Base-by-base conservation (phyloP, 1,140 invertebrate species). In the Drosophila arizonae region DNA sequence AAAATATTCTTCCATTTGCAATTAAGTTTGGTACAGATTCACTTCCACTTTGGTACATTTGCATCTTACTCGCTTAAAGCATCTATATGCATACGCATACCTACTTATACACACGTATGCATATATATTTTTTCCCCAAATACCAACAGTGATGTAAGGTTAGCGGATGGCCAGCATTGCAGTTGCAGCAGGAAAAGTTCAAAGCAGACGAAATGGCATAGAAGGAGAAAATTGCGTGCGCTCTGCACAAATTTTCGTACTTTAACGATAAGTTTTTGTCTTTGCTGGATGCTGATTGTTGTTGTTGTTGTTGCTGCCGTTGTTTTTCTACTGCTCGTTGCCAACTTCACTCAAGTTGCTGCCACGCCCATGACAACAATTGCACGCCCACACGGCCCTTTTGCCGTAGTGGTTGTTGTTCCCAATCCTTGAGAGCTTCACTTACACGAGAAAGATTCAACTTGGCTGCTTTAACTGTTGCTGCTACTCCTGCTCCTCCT, bases 311-410 rank as follows among this genome's bases (percentile, higher is more conserved):
- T 46, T 64, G 68, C 46, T 56, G 72, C 65, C 79, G 72, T 76
- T 63, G 36, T 13, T 39, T 39, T 39, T 39, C 9, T 39, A 39
- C 36, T 39, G 41, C 39, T 54, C 74, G 46, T 65, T 82, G 84
- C 72, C 72, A 88, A 87, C 84, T 84, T 88, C 79, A 79, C 76
- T 87, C 79, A 88, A 88, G 77, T 87, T 82, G 79, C 79, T 81
- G 78, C 77, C 77, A 85, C 81, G 81, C 80, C 79, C 79, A 50
- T 73, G 66, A 75, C 64, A 82, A 77, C 70, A 87, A 70, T 70
- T 63, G 69, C 63, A 80, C 65, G 66, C 66, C 56, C 71, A 30
- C 45, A 62, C 43, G 6, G 30, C n/a, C 17, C 46, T 9, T 9
- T 26, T 39, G 36, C 36, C 36, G 3, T 13, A 39, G 36, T 39